Evolutionary conservation across 2,888 invertebrate species (phyloP).

Genomic region (Temnothorax ravouxi): DNA sequence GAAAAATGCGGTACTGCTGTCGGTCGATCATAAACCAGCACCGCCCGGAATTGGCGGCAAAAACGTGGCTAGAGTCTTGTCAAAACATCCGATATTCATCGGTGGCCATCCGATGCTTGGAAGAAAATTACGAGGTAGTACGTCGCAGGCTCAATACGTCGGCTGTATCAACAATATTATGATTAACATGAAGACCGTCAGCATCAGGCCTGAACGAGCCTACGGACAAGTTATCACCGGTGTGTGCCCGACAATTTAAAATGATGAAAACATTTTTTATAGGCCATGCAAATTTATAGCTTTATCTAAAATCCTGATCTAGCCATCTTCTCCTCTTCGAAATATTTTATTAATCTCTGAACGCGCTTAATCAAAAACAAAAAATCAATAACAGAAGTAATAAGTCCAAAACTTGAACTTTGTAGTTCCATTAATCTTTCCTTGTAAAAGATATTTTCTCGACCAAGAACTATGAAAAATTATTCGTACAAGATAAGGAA

Average conservation of each 20-base stretch:
- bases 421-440: background rate
- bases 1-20: slow-evolving; percentile 95
- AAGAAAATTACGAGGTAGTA: slow-evolving; percentile 89
- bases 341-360: slow-evolving; percentile 2
- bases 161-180: slow-evolving; percentile 93
- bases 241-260: slow-evolving; percentile 93
- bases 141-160: slow-evolving; percentile 91
- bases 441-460: background rate
- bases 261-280: background rate
- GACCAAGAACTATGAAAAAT: background rate
- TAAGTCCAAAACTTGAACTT: background rate
- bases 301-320: slow-evolving; percentile 8
- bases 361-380: background rate
- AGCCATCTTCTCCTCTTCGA: background rate
- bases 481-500: slow-evolving; percentile 11
- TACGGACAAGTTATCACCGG: slow-evolving; percentile 92
- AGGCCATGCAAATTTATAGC: background rate
- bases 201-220: slow-evolving; percentile 88
- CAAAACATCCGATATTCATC: slow-evolving; percentile 94
- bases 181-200: slow-evolving; percentile 88
- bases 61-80: slow-evolving; percentile 91
- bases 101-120: slow-evolving; percentile 93
- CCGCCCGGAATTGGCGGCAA: slow-evolving; percentile 89
- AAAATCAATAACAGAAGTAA: background rate
- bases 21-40: slow-evolving; percentile 93